Percentiles rank a stretch among this genome's conserved stretches.
phyloP scores from a whole-genome alignment of 2,797 vertebrate species.

The Glyptemys insculpta region DNA sequence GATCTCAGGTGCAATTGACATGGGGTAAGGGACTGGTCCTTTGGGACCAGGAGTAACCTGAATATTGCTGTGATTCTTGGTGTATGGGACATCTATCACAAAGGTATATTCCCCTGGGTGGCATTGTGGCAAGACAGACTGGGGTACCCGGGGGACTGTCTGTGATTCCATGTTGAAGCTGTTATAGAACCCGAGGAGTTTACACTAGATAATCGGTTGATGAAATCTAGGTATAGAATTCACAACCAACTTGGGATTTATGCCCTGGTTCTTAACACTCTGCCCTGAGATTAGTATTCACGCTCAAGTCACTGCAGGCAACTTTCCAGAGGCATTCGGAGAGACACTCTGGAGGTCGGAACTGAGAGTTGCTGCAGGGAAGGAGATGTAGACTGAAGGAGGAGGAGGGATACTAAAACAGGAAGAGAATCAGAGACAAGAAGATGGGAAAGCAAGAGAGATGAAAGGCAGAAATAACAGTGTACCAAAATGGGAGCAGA shows the following conservation, averaged over 20 bases:
- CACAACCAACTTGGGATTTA: no score
- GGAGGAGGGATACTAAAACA: not conserved
- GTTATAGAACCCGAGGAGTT: no score
- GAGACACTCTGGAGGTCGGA: no score
- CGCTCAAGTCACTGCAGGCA: no score
- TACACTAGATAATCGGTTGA: no score
- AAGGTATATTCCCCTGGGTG: not conserved
- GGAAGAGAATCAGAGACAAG: accelerated
- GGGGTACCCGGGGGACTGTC: no score
- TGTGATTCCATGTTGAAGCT: no score
- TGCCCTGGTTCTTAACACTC: no score
- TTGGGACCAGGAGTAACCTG: not conserved
- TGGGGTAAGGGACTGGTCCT: not conserved
- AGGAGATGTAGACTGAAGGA: not conserved
- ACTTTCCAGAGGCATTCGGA: no score
- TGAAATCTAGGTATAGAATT: no score
- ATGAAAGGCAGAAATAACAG: not conserved
- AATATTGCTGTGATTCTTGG: not conserved
- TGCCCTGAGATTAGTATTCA: no score
- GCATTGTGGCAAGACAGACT: no score
- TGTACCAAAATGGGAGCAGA: not conserved
- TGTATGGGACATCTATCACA: not conserved
- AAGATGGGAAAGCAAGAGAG: not conserved
- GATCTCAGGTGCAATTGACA: not conserved
- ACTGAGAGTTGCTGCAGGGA: not conserved